These are phyloP conservation scores for Phaethornis superciliosus DNA, from an alignment of 2,113 vertebrate genomes.

Conservation along the genomic window DNA sequence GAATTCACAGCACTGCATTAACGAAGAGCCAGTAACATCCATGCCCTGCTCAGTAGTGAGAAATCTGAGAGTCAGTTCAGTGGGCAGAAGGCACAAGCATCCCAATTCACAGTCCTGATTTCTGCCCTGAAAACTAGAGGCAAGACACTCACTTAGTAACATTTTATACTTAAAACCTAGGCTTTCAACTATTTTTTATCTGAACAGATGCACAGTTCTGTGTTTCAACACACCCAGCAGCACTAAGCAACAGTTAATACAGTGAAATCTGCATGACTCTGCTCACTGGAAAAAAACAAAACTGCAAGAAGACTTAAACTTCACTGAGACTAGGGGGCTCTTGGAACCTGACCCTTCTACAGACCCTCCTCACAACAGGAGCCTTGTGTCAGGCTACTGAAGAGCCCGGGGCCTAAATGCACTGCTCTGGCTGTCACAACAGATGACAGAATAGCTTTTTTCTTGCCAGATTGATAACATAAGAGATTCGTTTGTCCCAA, in stretches of 20 bases:
- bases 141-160: neutral
- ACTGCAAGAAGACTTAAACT: neutral
- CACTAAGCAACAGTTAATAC: neutral
- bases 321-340: neutral
- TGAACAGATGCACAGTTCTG: neutral
- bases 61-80: neutral
- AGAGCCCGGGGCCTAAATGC: neutral
- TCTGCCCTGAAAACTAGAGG: neutral
- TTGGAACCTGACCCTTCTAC: neutral
- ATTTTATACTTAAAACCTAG: neutral
- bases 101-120: neutral
- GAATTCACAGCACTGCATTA: neutral
- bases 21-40: neutral
- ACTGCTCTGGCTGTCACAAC: neutral
- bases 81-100: neutral
- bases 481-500: neutral
- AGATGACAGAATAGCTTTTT: neutral
- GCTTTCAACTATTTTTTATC: neutral
- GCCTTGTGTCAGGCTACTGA: neutral
- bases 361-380: neutral
- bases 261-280: neutral
- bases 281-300: neutral
- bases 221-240: neutral
- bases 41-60: neutral
- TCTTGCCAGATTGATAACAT: neutral